These are phyloP conservation scores for Lucilia sericata DNA, from an alignment of 1,140 invertebrate species.

Conservation along the genomic window DNA sequence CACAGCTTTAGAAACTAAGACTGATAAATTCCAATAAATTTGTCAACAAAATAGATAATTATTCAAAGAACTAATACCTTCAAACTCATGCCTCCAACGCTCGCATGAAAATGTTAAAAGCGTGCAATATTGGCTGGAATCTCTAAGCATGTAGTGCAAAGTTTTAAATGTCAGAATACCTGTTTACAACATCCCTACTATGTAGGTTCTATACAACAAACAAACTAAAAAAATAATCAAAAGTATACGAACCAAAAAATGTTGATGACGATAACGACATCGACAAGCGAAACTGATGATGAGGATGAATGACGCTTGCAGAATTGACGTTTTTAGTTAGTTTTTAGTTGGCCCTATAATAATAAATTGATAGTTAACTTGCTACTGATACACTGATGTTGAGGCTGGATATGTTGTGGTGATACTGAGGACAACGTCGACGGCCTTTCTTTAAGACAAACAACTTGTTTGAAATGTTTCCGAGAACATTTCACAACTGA, in stretches of 20 bases:
- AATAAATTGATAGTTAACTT: neutral
- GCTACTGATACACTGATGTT: neutral
- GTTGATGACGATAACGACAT: slow-evolving; percentile 39
- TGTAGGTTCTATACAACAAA: no score
- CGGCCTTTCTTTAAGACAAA: slow-evolving; percentile 40
- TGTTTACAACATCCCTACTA: slow-evolving; percentile 34
- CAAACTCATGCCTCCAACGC: neutral
- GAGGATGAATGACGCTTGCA: slow-evolving; percentile 18
- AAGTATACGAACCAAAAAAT: slow-evolving; percentile 7
- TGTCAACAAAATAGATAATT: no score
- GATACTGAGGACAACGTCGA: neutral
- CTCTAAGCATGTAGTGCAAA: slow-evolving; percentile 32
- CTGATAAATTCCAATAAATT: no score
- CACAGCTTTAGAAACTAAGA: no score
- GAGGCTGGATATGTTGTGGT: neutral
- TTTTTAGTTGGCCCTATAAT: neutral
- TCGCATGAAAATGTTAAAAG: slow-evolving; percentile 19
- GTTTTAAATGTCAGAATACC: slow-evolving; percentile 25
- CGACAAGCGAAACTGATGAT: slow-evolving; percentile 44
- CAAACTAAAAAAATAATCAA: no score
- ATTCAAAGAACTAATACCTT: neutral
- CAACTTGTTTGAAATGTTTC: slow-evolving; percentile 42
- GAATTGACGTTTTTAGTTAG: neutral
- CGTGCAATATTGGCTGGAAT: slow-evolving; percentile 39
- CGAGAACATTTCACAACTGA: slow-evolving; percentile 44